phyloP scores from a whole-genome alignment of 2,113 vertebrate species.

The Blennius ocellaris region DNA sequence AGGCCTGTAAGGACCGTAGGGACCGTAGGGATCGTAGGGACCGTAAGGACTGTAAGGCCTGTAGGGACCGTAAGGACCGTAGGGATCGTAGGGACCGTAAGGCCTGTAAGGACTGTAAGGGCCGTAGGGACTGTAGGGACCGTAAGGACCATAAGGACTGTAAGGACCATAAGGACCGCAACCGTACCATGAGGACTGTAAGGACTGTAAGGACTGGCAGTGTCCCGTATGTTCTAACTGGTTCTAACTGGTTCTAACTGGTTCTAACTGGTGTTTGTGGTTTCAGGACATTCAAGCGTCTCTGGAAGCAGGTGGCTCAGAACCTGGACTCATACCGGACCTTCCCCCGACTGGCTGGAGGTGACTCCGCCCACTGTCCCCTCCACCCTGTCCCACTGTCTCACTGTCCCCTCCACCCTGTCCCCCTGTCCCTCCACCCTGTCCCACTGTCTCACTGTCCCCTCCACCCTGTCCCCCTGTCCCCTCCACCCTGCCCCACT shows the following conservation, averaged over 20 bases:
- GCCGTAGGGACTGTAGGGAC: constrained; percentile 84
- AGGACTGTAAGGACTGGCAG: no score
- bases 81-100: constrained; percentile 55
- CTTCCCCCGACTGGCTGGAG: constrained; percentile 93
- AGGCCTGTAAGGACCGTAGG: constrained; percentile 84
- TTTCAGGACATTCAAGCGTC: constrained; percentile 92
- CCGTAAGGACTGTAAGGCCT: no score
- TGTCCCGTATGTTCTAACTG: no score
- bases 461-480: no score
- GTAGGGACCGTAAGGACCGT: constrained; percentile 86
- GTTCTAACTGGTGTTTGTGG: constrained; percentile 1
- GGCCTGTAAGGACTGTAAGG: no score
- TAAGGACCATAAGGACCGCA: constrained; percentile 74
- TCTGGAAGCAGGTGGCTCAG: constrained; percentile 94
- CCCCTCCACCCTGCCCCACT: no score
- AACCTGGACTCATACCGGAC: constrained; percentile 92
- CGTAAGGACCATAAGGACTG: constrained; percentile 83
- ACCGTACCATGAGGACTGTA: no score
- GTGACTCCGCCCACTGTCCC: constrained; percentile 68
- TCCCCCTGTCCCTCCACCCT: no score
- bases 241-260: not conserved
- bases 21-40: constrained; percentile 82
- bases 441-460: no score
- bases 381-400: no score
- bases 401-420: no score